Evolutionary conservation across 2,888 invertebrate genomes (phyloP).

Genomic region (Dryadula phaetusa): DNA sequence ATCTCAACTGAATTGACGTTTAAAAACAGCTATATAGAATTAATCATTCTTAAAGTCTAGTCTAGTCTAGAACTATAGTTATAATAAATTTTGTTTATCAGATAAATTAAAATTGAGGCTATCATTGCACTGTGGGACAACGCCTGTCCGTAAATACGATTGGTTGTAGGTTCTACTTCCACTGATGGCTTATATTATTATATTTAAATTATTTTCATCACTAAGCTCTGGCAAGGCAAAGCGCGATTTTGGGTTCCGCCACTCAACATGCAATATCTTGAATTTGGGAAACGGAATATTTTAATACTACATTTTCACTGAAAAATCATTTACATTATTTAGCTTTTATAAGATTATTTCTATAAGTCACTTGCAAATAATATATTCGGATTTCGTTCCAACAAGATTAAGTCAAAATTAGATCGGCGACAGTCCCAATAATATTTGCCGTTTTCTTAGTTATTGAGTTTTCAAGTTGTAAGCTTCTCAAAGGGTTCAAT

Average conservation of each 20-base stretch:
- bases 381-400: slow-evolving; percentile 48
- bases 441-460: slow-evolving; percentile 54
- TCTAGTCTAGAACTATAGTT: neutral
- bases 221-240: no score
- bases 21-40: no score
- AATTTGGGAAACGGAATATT: no score
- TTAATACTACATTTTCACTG: no score
- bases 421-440: slow-evolving; percentile 52
- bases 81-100: neutral
- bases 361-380: slow-evolving; percentile 44
- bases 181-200: no score
- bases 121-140: no score
- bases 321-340: neutral
- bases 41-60: neutral
- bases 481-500: slow-evolving; percentile 3
- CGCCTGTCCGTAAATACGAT: no score
- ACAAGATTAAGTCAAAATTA: slow-evolving; percentile 63
- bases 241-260: no score
- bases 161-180: no score
- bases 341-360: slow-evolving; percentile 22
- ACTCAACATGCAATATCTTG: no score
- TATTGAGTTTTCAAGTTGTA: slow-evolving; percentile 46
- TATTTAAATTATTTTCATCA: no score
- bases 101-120: neutral
- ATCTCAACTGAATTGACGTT: no score